A percentile compares a stretch with the other conserved stretches of the same genome.
Evolutionary conservation across 2,113 vertebrate species (phyloP).

Genomic region (Macquaria ambigua): DNA sequence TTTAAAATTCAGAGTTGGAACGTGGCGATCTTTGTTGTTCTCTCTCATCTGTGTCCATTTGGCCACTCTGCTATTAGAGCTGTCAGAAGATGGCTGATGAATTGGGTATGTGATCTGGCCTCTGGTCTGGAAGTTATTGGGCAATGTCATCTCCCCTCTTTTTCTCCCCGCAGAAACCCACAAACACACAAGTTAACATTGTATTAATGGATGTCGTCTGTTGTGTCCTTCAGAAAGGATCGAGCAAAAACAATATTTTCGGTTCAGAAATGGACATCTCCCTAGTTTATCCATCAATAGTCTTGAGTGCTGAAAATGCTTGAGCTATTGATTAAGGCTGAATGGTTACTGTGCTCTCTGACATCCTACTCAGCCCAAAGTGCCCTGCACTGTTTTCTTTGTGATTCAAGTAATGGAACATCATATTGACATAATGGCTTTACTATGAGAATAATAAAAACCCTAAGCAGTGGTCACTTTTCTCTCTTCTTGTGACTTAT

Average conservation of each 20-base stretch:
- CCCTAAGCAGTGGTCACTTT: neutral
- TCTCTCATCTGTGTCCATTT: constrained; percentile 55
- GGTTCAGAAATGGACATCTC: constrained; percentile 49
- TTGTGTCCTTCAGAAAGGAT: constrained; percentile 62
- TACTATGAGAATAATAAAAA: constrained; percentile 23
- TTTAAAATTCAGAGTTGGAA: constrained; percentile 4
- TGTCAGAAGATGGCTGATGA: constrained; percentile 62
- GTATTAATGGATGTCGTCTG: constrained; percentile 76
- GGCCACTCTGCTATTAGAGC: constrained; percentile 59
- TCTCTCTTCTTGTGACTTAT: neutral
- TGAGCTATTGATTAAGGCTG: constrained; percentile 63
- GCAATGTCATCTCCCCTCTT: constrained; percentile 45
- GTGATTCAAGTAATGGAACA: constrained; percentile 49
- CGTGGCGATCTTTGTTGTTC: constrained; percentile 13
- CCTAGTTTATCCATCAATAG: constrained; percentile 66
- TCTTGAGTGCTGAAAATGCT: constrained; percentile 69
- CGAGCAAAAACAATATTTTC: constrained; percentile 36
- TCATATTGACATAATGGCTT: constrained; percentile 42
- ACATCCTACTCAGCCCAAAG: constrained; percentile 30
- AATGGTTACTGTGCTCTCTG: constrained; percentile 51
- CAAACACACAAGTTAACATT: constrained; percentile 39
- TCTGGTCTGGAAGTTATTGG: constrained; percentile 78
- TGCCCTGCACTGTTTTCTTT: constrained; percentile 44
- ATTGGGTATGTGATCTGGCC: constrained; percentile 63
- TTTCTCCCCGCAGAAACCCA: neutral